Percentiles rank a stretch among this genome's conserved stretches.
Evolutionary conservation across 2,888 invertebrate genomes (phyloP).

Genomic region (Caenorhabditis zanzibari): DNA sequence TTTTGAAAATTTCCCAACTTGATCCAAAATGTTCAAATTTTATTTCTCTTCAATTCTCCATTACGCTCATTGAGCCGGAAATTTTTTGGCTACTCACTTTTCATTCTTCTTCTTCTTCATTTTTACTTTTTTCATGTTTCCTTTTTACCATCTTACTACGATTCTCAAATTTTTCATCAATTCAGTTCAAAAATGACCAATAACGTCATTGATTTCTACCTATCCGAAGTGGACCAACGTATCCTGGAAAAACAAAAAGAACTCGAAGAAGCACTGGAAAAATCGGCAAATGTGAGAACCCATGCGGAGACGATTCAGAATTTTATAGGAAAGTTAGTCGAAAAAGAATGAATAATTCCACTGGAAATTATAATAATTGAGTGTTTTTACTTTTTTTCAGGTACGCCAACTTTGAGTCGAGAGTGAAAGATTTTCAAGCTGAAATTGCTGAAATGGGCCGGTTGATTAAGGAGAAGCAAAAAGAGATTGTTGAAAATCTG

Average conservation of each 20-base stretch:
- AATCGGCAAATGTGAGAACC: conserved; percentile 36
- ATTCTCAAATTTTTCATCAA: too few relatives aligned
- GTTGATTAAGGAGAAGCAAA: conserved; percentile 37
- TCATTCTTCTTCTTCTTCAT: neutral
- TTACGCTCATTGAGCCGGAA: neutral
- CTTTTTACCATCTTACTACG: too few relatives aligned
- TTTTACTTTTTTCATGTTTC: too few relatives aligned
- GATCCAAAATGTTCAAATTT: too few relatives aligned
- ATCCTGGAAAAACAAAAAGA: conserved; percentile 48
- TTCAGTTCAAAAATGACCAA: too few relatives aligned
- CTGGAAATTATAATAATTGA: conserved; percentile 26
- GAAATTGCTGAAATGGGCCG: conserved; percentile 50
- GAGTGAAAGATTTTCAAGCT: conserved; percentile 52
- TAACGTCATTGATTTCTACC: conserved; percentile 58
- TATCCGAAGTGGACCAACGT: conserved; percentile 55
- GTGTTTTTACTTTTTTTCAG: conserved; percentile 30
- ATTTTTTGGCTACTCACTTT: neutral
- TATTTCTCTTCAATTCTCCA: neutral
- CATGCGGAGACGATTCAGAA: conserved; percentile 55
- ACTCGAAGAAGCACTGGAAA: conserved; percentile 37
- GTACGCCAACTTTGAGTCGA: conserved; percentile 54
- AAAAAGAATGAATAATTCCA: neutral
- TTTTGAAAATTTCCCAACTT: too few relatives aligned
- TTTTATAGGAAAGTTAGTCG: conserved; percentile 57
- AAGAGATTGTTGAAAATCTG: conserved; percentile 50